Conservation (phyloP, 1,140 invertebrate genomes). For the Pollicipes pollicipes region DNA sequence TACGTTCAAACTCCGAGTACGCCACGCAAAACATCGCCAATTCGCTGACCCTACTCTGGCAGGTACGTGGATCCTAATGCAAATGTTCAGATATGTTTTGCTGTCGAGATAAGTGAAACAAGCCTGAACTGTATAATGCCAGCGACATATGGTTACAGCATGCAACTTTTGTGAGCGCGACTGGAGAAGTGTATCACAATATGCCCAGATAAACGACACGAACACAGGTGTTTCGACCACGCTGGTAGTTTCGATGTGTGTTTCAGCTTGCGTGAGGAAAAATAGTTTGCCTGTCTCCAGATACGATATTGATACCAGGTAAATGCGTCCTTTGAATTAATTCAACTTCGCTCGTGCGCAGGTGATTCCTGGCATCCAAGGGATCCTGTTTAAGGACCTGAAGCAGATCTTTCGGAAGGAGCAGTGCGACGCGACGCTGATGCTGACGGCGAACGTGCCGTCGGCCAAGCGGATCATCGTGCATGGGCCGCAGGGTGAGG, state of each 20-base stretch:
- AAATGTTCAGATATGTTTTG: background rate
- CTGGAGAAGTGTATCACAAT: too few relatives aligned
- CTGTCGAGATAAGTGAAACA: background rate
- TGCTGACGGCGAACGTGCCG: slow-evolving; percentile 95
- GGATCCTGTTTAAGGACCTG: slow-evolving; percentile 97
- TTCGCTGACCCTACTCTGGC: slow-evolving; percentile 87
- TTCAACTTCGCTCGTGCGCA: slow-evolving; percentile 25
- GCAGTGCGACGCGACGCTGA: slow-evolving; percentile 92
- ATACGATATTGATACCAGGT: too few relatives aligned
- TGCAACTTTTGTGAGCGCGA: too few relatives aligned
- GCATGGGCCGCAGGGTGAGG: slow-evolving; percentile 58
- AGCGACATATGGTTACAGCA: too few relatives aligned
- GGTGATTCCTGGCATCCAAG: slow-evolving; percentile 88
- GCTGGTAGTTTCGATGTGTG: too few relatives aligned
- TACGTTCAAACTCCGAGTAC: slow-evolving; percentile 80
- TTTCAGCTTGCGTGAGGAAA: too few relatives aligned
- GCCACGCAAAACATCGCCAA: slow-evolving; percentile 83
- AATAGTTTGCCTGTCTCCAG: too few relatives aligned
- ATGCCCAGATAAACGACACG: too few relatives aligned
- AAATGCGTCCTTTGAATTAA: too few relatives aligned
- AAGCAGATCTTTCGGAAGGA: slow-evolving; percentile 97
- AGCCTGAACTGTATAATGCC: too few relatives aligned
- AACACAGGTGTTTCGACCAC: too few relatives aligned
- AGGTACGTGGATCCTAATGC: slow-evolving; percentile 39
- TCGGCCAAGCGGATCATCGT: slow-evolving; percentile 98